Base-by-base conservation (phyloP, 2,797 vertebrate species). In the Brachyrhaphis roseni region DNA sequence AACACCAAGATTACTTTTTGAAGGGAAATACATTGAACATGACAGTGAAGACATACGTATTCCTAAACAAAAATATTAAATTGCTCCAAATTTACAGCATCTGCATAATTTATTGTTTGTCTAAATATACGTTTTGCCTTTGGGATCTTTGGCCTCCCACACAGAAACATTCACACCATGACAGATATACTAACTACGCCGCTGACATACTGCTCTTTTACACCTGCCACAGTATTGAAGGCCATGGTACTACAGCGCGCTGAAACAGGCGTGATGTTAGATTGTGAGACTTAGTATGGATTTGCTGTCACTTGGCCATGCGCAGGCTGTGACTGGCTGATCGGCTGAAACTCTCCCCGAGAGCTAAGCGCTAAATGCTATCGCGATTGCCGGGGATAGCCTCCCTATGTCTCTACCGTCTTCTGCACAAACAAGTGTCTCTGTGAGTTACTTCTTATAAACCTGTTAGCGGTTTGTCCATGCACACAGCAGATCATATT, bases 351-450 rank as follows among this genome's bases (percentile, higher is more conserved):
- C 91, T 70, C 90, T 87, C 92, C 85, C 90, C 92, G 71, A 94
- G 95, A 95, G 96, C 96, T 95, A 96, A 96, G 94, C 93, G 92
- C 94, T 93, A 93, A 94, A 95, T 95, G 94, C 94, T 93, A 94
- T 90, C 92, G 94, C 93, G 93, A 94, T 92, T 64, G 55, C 70
- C 62, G 43, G 31, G 13, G 36, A 59, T 46, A 70, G 49, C 74
- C 11, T 79, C 28, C 71, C 16, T 57, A 36, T 82, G 41, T 64
- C 41, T 64, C 76, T 39, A 28, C 62, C 16, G n/a, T 71, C 51
- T 45, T 70, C 3, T 41, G 31, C 13, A 49, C 74, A 75, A 51
- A 76, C 36, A 51, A 20, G 45, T 18, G 47, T 43, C 16, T 28
- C 16, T 49, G 18, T 7, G 5, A 77, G 74, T 59, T 74, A 45